A percentile compares a stretch with the other conserved stretches of the same genome.
These are phyloP conservation scores for Carcina quercana DNA, from an alignment of 2,888 invertebrate species.

Conservation along the genomic window DNA sequence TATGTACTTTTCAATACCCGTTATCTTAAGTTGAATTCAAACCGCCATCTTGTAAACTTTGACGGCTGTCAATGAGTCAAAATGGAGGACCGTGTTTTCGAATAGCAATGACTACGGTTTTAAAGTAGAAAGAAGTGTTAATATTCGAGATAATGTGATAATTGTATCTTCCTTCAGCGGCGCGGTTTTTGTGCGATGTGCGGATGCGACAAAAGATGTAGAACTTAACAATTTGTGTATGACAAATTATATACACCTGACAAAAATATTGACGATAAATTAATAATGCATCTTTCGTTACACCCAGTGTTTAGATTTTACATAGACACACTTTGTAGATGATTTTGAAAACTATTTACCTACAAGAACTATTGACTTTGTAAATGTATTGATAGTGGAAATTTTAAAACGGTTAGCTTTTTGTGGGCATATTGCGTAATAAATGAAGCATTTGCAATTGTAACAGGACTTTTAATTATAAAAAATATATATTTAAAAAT, in stretches of 20 bases:
- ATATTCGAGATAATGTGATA: conserved; percentile 38
- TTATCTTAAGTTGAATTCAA: too few species aligned
- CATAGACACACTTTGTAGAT: conserved; percentile 19
- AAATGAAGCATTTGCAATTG: conserved; percentile 62
- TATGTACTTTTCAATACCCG: too few species aligned
- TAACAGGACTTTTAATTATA: conserved; percentile 36
- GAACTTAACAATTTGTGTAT: conserved; percentile 6
- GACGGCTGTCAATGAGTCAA: too few species aligned
- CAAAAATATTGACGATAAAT: too few species aligned
- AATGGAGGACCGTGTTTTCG: too few species aligned
- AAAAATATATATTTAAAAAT: too few species aligned
- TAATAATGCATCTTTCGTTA: too few species aligned
- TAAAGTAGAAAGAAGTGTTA: conserved; percentile 16
- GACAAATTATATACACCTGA: too few species aligned
- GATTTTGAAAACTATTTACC: conserved; percentile 29
- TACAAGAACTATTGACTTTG: too few species aligned
- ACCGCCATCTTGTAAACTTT: too few species aligned
- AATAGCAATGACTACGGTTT: too few species aligned
- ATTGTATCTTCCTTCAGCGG: conserved; percentile 32
- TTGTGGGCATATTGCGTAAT: conserved; percentile 70
- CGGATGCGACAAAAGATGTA: conserved; percentile 19
- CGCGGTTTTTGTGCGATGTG: conserved; percentile 23
- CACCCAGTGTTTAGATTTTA: too few species aligned
- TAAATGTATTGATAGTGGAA: conserved; percentile 57
- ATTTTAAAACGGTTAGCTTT: conserved; percentile 68